These are phyloP conservation scores for Telenomus remus DNA, from an alignment of 1,140 invertebrate species.

Conservation along the genomic window DNA sequence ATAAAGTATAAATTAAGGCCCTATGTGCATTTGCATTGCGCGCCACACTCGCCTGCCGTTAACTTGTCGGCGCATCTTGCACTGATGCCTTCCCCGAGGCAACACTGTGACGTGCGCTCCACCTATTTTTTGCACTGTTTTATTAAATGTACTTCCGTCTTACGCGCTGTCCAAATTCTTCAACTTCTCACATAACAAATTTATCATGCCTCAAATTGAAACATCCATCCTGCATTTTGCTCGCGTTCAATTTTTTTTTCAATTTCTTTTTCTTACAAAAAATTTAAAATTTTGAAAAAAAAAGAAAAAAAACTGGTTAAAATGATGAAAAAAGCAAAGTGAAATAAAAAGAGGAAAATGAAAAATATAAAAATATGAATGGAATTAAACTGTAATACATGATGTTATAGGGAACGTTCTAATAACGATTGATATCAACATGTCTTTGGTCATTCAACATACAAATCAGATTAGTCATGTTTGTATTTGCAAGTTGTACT, in stretches of 20 bases:
- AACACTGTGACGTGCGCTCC: conserved; percentile 17
- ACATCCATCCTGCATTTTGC: background rate
- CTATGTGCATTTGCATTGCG: conserved; percentile 25
- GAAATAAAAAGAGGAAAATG: too few species aligned
- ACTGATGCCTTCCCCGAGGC: conserved; percentile 20
- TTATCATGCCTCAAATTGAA: background rate
- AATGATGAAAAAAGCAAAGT: too few species aligned
- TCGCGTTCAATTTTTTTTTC: too few species aligned
- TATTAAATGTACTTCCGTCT: conserved; percentile 17
- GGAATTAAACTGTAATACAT: too few species aligned
- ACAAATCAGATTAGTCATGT: conserved; percentile 26
- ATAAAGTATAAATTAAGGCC: conserved; percentile 37
- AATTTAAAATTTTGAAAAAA: too few species aligned
- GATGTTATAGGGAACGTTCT: too few species aligned
- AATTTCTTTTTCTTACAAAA: too few species aligned
- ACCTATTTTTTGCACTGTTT: background rate
- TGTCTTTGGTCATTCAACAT: background rate
- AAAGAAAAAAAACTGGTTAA: too few species aligned
- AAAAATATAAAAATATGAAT: too few species aligned
- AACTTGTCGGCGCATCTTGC: conserved; percentile 3
- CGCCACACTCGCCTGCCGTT: conserved; percentile 19
- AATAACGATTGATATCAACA: too few species aligned
- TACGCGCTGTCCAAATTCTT: conserved; percentile 9
- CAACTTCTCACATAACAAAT: too few species aligned
- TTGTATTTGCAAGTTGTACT: conserved; percentile 6